Base-by-base conservation (phyloP, 1,140 invertebrate species). In the Philotrypesis tridentata region DNA sequence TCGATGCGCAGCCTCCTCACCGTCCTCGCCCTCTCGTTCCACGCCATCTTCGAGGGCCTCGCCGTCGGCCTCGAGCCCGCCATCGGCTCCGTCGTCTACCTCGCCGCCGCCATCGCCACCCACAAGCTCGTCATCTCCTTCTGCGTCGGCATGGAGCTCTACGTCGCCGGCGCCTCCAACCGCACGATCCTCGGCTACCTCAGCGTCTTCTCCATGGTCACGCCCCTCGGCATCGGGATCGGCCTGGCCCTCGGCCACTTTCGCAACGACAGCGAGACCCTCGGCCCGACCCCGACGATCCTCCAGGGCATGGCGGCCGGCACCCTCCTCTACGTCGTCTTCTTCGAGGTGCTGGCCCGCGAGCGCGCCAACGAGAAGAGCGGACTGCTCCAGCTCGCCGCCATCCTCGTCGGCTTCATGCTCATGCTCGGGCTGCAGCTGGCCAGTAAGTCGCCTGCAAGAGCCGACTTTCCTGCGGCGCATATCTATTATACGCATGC, bases 311-410 rank as follows among this genome's bases (percentile, higher is more conserved):
- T 97, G 90, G 96, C 97, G 0, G 96, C 96, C 63, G 97, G 97
- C 25, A 98, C 97, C 0, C 92, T 98, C 14, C 93, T 98, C 0
- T 98, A 97, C 88, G 96, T 98, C 48, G 96, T 97, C 2, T 98
- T 98, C 93, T 97, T 98, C 88, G 97, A 98, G 91, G 96, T 98
- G 33, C 93, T 97, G 71, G 96, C 96, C 55, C 93, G 95, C 77
- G 96, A 97, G 87, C 92, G 95, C 61, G 93, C 94, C 27, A 95
- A 94, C 86, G 91, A 92, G 14, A 93, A 94, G 78, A 93, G 92
- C 65, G 96, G 96, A 5, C 90, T 97, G 27, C 87, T 95, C 2
- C 95, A 96, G 86, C 93, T 96, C 79, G 77, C 94, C 4, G 93
- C 95, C 3, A 95, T 97, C 33, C 87, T 97, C 37, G 85, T 94